Evolutionary conservation across 2,113 vertebrate genomes (phyloP).

Genomic region (Ceyx melanurus): DNA sequence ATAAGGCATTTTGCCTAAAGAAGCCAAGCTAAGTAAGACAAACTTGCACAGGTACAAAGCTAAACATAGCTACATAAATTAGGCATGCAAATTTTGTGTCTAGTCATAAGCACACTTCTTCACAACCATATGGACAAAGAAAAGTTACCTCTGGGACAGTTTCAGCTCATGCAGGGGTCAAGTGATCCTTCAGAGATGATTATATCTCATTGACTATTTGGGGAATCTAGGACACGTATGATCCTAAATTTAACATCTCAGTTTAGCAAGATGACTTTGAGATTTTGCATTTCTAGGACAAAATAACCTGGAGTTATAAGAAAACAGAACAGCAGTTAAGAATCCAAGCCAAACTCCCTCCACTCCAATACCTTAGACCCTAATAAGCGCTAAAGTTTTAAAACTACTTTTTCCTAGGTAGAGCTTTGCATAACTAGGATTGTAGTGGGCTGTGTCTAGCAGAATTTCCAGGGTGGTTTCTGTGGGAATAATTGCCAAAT

Average conservation of each 20-base stretch:
- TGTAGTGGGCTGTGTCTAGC: background rate
- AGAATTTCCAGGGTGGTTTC: background rate
- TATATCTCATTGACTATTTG: slow-evolving; percentile 21
- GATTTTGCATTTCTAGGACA: slow-evolving; percentile 47
- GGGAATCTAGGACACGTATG: slow-evolving; percentile 40
- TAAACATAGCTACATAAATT: background rate
- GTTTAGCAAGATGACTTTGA: background rate
- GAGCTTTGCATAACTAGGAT: background rate
- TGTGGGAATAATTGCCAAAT: background rate
- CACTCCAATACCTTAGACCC: background rate
- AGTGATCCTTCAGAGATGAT: background rate
- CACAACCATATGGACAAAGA: background rate
- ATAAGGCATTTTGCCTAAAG: background rate
- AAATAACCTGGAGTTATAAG: background rate
- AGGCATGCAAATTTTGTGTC: background rate
- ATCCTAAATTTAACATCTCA: slow-evolving; percentile 54
- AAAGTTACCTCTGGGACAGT: background rate
- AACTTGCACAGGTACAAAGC: background rate
- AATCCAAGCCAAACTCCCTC: background rate
- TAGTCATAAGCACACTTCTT: background rate
- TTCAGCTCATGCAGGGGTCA: background rate
- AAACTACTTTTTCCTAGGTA: background rate
- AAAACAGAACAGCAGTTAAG: background rate
- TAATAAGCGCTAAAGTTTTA: background rate
- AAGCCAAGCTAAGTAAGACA: background rate